These are phyloP conservation scores for Galemys pyrenaicus DNA, from an alignment of 2,113 vertebrate species.

Conservation along the genomic window DNA sequence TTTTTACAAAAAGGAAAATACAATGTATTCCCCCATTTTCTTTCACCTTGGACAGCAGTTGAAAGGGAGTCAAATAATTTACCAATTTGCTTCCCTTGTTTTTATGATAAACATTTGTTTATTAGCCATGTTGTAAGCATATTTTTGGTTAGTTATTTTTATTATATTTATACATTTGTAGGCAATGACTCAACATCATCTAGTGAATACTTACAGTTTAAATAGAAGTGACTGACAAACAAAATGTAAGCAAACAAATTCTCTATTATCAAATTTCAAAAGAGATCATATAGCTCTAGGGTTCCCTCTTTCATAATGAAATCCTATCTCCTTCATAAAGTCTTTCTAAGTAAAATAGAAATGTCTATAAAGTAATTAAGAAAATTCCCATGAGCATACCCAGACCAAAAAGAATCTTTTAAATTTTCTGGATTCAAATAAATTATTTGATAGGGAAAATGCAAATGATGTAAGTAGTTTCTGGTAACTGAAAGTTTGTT, in stretches of 20 bases:
- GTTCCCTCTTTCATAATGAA: background rate
- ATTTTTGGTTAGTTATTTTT: background rate
- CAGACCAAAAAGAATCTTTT: background rate
- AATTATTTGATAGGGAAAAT: background rate
- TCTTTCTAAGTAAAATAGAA: background rate
- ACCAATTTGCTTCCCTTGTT: background rate
- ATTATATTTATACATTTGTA: background rate
- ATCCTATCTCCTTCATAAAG: background rate
- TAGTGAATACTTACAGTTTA: background rate
- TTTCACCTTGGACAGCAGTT: background rate
- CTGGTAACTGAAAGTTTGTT: background rate
- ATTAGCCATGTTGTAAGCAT: background rate
- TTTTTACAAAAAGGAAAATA: background rate
- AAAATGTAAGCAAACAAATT: background rate
- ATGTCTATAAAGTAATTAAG: background rate
- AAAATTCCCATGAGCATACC: background rate
- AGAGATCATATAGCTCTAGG: background rate
- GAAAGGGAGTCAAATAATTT: background rate
- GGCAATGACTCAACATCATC: background rate
- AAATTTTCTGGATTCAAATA: background rate
- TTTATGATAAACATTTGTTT: background rate
- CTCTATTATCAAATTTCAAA: background rate
- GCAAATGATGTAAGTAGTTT: background rate
- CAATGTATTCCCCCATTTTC: background rate
- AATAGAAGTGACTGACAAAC: background rate